phyloP scores from a whole-genome alignment of 2,113 vertebrate species.

The Coryphaenoides rupestris region DNA sequence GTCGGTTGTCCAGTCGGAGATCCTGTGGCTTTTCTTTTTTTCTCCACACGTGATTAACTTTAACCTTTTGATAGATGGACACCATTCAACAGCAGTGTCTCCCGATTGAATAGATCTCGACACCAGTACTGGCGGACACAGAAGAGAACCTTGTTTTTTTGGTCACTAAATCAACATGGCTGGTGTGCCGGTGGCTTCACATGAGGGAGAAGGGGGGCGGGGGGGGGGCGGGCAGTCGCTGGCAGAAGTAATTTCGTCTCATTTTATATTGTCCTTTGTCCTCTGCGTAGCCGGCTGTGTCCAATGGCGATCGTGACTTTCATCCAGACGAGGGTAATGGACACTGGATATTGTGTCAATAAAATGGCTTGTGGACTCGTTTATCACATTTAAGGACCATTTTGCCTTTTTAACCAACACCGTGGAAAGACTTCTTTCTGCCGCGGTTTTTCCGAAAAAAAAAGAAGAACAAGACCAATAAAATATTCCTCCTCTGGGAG shows the following conservation, averaged over 20 bases:
- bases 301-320: conserved; percentile 23
- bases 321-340: conserved; percentile 20
- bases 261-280: conserved; percentile 42
- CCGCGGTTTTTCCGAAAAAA: conserved; percentile 13
- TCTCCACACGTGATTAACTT: conserved; percentile 71
- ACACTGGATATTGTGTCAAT: conserved; percentile 15
- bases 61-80: conserved; percentile 71
- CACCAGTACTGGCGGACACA: conserved; percentile 46
- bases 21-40: conserved; percentile 68
- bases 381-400: conserved; percentile 3
- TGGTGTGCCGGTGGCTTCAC: conserved; percentile 38
- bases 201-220: conserved; percentile 29
- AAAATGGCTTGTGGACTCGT: conserved; percentile 17
- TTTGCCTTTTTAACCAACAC: conserved; percentile 7
- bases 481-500: conserved; percentile 44
- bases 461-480: conserved; percentile 36
- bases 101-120: conserved; percentile 51
- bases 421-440: conserved; percentile 18
- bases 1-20: conserved; percentile 51
- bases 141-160: conserved; percentile 53
- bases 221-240: conserved; percentile 10
- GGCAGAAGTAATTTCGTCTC: conserved; percentile 40
- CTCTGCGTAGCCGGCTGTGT: conserved; percentile 28
- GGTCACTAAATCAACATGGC: conserved; percentile 63
- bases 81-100: conserved; percentile 53